Percentiles rank a stretch among this genome's conserved stretches.
These are phyloP conservation scores for Podotricha telesiphe DNA, from an alignment of 2,888 invertebrate species.

Conservation along the genomic window DNA sequence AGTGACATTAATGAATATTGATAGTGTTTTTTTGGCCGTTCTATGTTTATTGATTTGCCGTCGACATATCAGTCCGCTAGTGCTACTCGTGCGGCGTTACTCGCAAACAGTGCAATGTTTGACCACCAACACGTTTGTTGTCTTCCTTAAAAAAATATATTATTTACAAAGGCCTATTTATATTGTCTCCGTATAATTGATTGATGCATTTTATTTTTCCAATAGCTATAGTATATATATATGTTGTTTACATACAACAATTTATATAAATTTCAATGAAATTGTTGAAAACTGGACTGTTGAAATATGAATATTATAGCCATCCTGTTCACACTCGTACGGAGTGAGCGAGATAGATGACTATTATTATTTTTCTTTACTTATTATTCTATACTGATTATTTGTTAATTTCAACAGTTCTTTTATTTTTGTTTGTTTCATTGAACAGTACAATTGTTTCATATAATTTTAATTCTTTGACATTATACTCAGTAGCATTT, in stretches of 20 bases:
- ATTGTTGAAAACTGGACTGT: conserved; percentile 25
- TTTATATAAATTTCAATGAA: conserved; percentile 45
- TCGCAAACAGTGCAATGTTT: conserved; percentile 52
- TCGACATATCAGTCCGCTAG: conserved; percentile 58
- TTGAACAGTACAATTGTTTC: conserved; percentile 31
- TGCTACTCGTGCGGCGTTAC: not conserved
- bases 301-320: conserved; percentile 7
- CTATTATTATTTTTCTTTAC: not conserved
- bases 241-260: conserved; percentile 48
- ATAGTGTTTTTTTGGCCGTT: conserved; percentile 45
- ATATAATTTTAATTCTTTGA: conserved; percentile 57
- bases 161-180: conserved; percentile 53
- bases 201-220: conserved; percentile 54
- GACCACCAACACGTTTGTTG: conserved; percentile 48
- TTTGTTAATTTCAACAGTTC: conserved; percentile 22
- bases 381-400: too few relatives aligned
- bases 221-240: conserved; percentile 49
- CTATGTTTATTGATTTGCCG: conserved; percentile 54
- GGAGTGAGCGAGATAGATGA: conserved; percentile 23
- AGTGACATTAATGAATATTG: conserved; percentile 24
- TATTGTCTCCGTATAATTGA: conserved; percentile 45
- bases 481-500: conserved; percentile 79
- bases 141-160: conserved; percentile 55
- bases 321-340: not conserved
- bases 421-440: conserved; percentile 21